Evolutionary conservation across 1,140 invertebrate genomes (phyloP).

Genomic region (Cyclina sinensis): DNA sequence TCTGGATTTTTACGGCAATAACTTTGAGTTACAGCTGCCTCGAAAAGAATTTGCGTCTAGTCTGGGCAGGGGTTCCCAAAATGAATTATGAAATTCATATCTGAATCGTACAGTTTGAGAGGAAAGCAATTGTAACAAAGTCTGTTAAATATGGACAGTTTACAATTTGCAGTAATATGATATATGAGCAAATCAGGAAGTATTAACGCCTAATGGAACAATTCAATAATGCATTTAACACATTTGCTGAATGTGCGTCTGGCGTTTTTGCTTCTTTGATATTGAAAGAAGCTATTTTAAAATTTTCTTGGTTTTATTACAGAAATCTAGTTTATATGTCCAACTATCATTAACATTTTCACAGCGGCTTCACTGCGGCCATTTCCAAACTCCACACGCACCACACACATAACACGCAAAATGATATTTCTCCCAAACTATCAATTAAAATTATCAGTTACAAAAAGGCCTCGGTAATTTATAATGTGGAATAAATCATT

Average conservation of each 20-base stretch:
- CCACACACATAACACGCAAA: conserved; percentile 28
- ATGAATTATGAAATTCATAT: too few species aligned
- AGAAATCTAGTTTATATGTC: conserved; percentile 9
- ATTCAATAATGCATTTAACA: background rate
- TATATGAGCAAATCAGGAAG: background rate
- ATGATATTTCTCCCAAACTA: conserved; percentile 44
- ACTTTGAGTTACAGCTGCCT: too few species aligned
- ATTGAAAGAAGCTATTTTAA: conserved; percentile 31
- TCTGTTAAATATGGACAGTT: background rate
- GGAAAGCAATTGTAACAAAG: background rate
- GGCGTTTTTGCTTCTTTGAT: conserved; percentile 18
- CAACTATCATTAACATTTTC: background rate
- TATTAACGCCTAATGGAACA: background rate
- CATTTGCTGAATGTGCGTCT: conserved; percentile 50
- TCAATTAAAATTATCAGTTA: conserved; percentile 56
- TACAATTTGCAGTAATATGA: background rate
- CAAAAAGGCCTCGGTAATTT: conserved; percentile 42
- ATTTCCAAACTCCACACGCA: conserved; percentile 23
- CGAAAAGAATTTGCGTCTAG: too few species aligned
- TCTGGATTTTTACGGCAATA: too few species aligned
- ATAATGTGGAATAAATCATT: conserved; percentile 29
- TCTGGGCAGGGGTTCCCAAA: too few species aligned
- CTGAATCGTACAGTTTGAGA: too few species aligned
- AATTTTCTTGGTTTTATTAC: conserved; percentile 47
- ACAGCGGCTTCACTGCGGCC: conserved; percentile 12